Evolutionary conservation across 2,797 vertebrate genomes (phyloP).

Genomic region (Gadopsis bispinosus): DNA sequence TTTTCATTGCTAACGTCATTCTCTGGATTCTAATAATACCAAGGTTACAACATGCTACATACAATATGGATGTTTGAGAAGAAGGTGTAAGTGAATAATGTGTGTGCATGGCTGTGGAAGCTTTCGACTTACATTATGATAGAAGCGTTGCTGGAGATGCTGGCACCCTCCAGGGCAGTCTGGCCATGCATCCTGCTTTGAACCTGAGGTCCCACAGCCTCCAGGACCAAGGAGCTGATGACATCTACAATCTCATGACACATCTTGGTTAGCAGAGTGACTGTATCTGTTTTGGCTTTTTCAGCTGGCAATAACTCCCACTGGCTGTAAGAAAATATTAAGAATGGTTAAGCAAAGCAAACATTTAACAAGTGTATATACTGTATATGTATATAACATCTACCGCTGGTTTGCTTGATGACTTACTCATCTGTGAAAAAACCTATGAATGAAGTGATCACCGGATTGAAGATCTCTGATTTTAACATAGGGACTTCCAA

Average conservation of each 20-base stretch:
- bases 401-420: background rate
- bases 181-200: background rate
- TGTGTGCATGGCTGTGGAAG: too few species aligned
- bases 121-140: background rate
- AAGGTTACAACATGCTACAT: too few species aligned
- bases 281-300: fast-evolving
- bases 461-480: fast-evolving
- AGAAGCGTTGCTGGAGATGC: background rate
- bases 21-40: too few species aligned
- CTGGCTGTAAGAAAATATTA: background rate
- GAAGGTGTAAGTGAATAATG: too few species aligned
- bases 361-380: background rate
- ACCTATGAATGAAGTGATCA: fast-evolving
- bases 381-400: too few species aligned
- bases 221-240: background rate
- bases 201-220: background rate
- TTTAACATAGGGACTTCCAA: background rate
- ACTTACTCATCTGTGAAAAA: background rate
- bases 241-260: background rate
- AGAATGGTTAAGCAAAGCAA: background rate
- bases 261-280: background rate
- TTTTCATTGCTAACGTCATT: too few species aligned
- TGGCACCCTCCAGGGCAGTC: fast-evolving
- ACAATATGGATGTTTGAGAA: too few species aligned
- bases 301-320: background rate